Evolutionary conservation across 2,113 vertebrate genomes (phyloP).

Genomic region (Symphodus melops): DNA sequence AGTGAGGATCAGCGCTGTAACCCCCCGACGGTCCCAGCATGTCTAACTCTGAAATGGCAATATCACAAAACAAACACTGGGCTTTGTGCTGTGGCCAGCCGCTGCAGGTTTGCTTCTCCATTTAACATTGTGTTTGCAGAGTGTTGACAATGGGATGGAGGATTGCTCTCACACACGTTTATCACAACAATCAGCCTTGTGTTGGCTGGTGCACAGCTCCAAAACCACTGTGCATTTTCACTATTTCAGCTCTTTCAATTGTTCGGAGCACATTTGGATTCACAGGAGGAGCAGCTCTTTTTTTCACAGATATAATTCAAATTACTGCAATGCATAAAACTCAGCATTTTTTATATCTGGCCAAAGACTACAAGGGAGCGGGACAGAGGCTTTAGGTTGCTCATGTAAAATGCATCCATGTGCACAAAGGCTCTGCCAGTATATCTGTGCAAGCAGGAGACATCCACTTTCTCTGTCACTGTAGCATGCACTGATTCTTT

Average conservation of each 20-base stretch:
- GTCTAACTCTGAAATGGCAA: slow-evolving; percentile 16
- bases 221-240: slow-evolving; percentile 9
- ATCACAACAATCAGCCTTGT: slow-evolving; percentile 17
- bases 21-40: slow-evolving; percentile 7
- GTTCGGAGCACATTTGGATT: not conserved
- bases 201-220: not conserved
- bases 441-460: not conserved
- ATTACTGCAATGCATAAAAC: slow-evolving; percentile 1
- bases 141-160: slow-evolving; percentile 2
- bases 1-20: slow-evolving; percentile 2
- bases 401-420: slow-evolving; percentile 2
- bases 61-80: slow-evolving; percentile 35
- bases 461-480: not conserved
- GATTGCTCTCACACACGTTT: not conserved
- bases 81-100: slow-evolving; percentile 14
- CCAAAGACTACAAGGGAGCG: not conserved
- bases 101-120: slow-evolving; percentile 4
- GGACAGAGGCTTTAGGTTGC: not conserved
- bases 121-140: slow-evolving; percentile 35
- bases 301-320: slow-evolving; percentile 6
- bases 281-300: not conserved
- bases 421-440: not conserved
- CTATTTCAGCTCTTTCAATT: slow-evolving; percentile 6
- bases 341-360: not conserved
- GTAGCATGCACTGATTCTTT: not conserved